These are phyloP conservation scores for Didymodactylos carnosus DNA, from an alignment of 2,888 invertebrate genomes.

Conservation along the genomic window DNA sequence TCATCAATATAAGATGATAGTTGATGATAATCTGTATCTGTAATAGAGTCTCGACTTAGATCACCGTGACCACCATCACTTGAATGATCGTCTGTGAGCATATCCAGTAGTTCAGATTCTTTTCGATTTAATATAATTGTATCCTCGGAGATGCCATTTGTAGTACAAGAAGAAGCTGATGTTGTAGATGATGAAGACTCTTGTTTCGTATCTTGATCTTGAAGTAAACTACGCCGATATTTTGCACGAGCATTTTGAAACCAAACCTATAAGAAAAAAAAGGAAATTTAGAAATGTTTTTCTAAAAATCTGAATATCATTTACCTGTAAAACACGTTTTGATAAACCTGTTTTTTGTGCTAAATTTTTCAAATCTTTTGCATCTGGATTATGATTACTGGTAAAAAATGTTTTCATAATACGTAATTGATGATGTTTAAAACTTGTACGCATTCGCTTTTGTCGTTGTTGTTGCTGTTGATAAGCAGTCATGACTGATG, in stretches of 20 bases:
- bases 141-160: too few species aligned
- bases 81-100: too few species aligned
- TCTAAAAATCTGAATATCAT: too few species aligned
- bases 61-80: too few species aligned
- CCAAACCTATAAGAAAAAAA: constrained; percentile 1
- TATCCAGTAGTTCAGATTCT: too few species aligned
- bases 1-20: too few species aligned
- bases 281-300: background rate
- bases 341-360: constrained; percentile 4
- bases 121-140: too few species aligned
- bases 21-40: too few species aligned
- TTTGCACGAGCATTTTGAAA: constrained; percentile 14
- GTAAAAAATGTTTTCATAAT: constrained; percentile 12
- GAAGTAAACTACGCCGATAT: background rate
- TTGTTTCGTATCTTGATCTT: background rate
- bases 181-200: background rate
- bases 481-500: too few species aligned
- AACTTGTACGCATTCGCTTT: constrained; percentile 7
- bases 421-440: constrained; percentile 13
- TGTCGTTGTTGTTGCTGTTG: background rate
- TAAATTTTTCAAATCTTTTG: constrained; percentile 9
- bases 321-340: constrained; percentile 7
- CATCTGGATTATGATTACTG: constrained; percentile 13
- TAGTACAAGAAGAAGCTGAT: background rate
- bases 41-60: too few species aligned